These are phyloP conservation scores for Dinomys branickii DNA, from an alignment of 2,113 vertebrate genomes.

Conservation along the genomic window DNA sequence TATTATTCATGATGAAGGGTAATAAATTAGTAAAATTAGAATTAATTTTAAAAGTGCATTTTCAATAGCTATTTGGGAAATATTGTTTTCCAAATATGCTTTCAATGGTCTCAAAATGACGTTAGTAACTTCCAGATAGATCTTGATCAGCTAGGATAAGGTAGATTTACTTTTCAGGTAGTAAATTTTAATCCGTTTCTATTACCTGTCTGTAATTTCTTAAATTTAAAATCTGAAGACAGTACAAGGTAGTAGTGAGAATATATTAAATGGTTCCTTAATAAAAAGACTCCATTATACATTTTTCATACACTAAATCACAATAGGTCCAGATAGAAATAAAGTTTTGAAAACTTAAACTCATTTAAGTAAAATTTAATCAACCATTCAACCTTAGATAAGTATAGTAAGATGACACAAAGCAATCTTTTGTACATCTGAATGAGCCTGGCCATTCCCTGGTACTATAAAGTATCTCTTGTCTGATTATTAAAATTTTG, in stretches of 20 bases:
- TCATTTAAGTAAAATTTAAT: constrained; percentile 22
- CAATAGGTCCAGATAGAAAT: neutral
- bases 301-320: neutral
- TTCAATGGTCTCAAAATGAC: constrained; percentile 31
- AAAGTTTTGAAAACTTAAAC: neutral
- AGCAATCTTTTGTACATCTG: constrained; percentile 20
- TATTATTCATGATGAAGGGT: constrained; percentile 46
- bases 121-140: neutral
- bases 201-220: constrained; percentile 7
- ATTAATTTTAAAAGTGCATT: neutral
- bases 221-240: constrained; percentile 4
- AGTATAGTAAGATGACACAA: constrained; percentile 19
- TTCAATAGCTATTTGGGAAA: constrained; percentile 29
- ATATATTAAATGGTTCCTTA: neutral
- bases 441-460: constrained; percentile 1
- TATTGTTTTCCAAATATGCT: constrained; percentile 17
- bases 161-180: neutral
- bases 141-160: neutral
- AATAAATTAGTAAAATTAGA: constrained; percentile 45
- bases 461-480: constrained; percentile 25
- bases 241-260: neutral
- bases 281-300: neutral
- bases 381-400: constrained; percentile 6
- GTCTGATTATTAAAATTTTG: constrained; percentile 29
- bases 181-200: constrained; percentile 40